Percentiles rank a stretch among this genome's conserved stretches.
Conservation (phyloP, 2,113 vertebrate species). For the Ceyx margarethae region DNA sequence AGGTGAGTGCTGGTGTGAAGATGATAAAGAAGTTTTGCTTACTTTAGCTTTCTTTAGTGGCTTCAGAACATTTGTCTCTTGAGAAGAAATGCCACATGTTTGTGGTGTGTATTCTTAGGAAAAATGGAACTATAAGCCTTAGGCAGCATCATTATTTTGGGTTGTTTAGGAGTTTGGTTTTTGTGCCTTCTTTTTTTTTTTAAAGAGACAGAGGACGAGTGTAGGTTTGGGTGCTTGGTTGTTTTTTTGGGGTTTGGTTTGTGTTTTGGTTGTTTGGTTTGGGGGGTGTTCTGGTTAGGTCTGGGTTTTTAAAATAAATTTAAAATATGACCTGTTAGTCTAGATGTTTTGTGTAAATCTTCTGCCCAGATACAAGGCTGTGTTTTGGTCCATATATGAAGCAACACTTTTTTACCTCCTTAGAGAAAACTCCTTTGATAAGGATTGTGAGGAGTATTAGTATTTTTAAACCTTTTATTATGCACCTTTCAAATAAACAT, state of each 20-base stretch:
- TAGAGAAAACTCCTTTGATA: not conserved
- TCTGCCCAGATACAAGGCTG: not conserved
- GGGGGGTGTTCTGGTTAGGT: not conserved
- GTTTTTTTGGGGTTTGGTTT: not conserved
- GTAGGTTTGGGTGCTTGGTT: not conserved
- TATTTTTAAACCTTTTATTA: not conserved
- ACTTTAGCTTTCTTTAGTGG: not conserved
- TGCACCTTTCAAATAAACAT: not conserved
- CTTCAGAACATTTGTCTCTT: not conserved
- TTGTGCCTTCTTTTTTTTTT: too few species aligned
- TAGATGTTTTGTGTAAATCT: not conserved
- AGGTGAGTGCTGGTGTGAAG: not conserved
- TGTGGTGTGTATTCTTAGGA: not conserved
- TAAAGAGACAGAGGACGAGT: too few species aligned
- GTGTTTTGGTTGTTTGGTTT: not conserved
- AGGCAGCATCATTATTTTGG: not conserved
- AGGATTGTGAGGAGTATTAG: not conserved
- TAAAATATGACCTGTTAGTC: accelerated
- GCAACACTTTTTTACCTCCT: not conserved
- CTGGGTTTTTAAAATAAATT: not conserved
- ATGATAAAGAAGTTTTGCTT: not conserved
- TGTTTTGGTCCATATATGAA: not conserved
- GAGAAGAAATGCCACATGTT: not conserved
- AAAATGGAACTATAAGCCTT: not conserved
- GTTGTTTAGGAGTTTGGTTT: accelerated